Base-by-base conservation (phyloP, 1,140 invertebrate genomes). In the Ladona fulva region DNA sequence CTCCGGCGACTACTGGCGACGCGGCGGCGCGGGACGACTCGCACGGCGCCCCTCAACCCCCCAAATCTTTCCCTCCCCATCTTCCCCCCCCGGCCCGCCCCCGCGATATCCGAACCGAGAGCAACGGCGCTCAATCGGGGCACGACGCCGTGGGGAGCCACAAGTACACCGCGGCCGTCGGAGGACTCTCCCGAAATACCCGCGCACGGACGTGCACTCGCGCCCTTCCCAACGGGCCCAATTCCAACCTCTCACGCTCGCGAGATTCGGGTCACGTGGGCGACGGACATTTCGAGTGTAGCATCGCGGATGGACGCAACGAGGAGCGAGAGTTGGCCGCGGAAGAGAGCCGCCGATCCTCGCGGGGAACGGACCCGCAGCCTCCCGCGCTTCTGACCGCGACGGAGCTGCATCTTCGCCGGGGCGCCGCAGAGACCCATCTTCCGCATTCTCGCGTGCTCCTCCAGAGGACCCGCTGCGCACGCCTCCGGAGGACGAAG, bases 21-120 rank as follows among this genome's bases (percentile, higher is more conserved):
- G 52, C 52, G 52, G 52, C 52, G 52, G 52, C 52, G 52, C 52
- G 52, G 52, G 52, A 66, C 52, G 52, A 66, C 52, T 66, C 52
- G 3, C 14, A 66, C 52, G 52, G 52, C 52, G 52, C 52, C 52
- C 52, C 52, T 22, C n/a, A 16, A 22, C 52, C 52, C 52, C 52
- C 52, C 52, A 12, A 66, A 66, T 66, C 52, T 19, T 16, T 22
- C 52, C 52, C 52, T 12, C 52, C 52, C 12, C 44, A 52, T 19
- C 44, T 19, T 52, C 44, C 44, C 44, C 44, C 19, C 44, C 19
- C 44, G 44, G 10, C 52, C 52, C 52, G 52, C 52, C 52, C 52
- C 52, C 52, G 52, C 52, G 52, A 66, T 66, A 66, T 66, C 52
- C 52, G 19, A 52, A 52, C 44, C 44, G 52, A 66, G 52, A 66